Evolutionary conservation across 92 coral and sea anemone genomes (phyloP).

Genomic region (Porites cylindrica): DNA sequence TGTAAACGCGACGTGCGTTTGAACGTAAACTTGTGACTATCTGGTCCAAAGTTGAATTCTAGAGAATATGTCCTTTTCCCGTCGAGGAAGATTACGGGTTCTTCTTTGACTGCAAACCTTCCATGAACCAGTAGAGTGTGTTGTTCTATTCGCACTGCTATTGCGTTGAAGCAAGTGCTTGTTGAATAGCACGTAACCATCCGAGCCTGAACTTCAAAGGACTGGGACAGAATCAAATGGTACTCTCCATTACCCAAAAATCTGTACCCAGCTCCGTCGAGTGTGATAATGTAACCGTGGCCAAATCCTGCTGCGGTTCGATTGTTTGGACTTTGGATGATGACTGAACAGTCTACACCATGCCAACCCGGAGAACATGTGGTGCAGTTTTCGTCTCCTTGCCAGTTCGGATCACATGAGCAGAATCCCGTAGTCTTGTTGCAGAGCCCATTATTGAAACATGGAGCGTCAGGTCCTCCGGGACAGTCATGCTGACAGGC

Average conservation of each 20-base stretch:
- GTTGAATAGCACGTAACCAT: constrained; percentile 86
- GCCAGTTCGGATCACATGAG: constrained; percentile 92
- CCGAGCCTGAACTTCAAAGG: constrained; percentile 72
- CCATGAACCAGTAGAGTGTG: constrained; percentile 78
- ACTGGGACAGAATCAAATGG: constrained; percentile 56
- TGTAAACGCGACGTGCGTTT: constrained; percentile 75
- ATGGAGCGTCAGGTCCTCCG: constrained; percentile 85
- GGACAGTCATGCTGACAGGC: constrained; percentile 92
- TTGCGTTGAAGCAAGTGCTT: constrained; percentile 85
- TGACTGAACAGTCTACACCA: constrained; percentile 87
- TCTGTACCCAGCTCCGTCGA: constrained; percentile 83
- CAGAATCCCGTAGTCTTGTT: constrained; percentile 91
- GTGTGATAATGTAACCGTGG: constrained; percentile 72
- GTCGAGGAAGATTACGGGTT: constrained; percentile 70
- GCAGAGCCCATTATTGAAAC: constrained; percentile 83
- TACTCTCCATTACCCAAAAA: constrained; percentile 89
- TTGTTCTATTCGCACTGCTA: constrained; percentile 74
- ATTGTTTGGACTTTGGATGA: constrained; percentile 70
- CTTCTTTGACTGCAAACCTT: constrained; percentile 67
- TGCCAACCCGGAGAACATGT: constrained; percentile 88
- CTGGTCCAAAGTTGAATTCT: constrained; percentile 65
- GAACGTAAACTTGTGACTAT: constrained; percentile 59
- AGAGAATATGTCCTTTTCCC: constrained; percentile 60
- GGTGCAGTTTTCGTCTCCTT: constrained; percentile 75
- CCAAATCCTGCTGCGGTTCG: constrained; percentile 83